These are phyloP conservation scores for Eutolmus rufibarbis DNA, from an alignment of 2,888 invertebrate species.

Conservation along the genomic window DNA sequence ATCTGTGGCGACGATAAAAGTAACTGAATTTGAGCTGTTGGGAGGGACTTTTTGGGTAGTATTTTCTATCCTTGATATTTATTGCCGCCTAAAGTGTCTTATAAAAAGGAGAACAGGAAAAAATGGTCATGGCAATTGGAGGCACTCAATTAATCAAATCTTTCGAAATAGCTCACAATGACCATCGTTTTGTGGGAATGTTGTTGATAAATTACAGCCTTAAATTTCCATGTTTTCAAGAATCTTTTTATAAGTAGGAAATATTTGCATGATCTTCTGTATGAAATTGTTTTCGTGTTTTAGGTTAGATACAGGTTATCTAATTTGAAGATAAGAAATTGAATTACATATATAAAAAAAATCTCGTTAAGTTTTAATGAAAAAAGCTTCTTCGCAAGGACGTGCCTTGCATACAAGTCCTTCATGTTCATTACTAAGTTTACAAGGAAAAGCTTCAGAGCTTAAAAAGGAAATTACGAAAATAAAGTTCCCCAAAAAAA, in stretches of 20 bases:
- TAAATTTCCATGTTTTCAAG: background rate
- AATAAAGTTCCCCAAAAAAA: background rate
- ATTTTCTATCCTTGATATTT: background rate
- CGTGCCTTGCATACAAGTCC: background rate
- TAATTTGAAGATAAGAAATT: background rate
- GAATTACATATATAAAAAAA: background rate
- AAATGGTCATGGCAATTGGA: background rate
- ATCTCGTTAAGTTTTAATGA: background rate
- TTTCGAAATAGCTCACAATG: background rate
- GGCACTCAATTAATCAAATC: background rate
- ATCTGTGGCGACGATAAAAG: background rate
- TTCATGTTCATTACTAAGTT: background rate
- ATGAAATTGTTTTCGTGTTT: background rate
- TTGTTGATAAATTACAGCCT: background rate
- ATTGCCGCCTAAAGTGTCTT: background rate
- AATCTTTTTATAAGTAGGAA: background rate
- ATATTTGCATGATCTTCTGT: background rate
- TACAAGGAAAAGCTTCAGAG: background rate
- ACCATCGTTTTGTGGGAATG: background rate
- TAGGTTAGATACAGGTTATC: background rate
- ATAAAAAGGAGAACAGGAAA: background rate
- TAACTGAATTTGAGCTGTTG: background rate
- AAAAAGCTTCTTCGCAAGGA: background rate
- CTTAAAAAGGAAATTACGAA: background rate
- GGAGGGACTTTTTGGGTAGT: background rate